Base-by-base conservation (phyloP, 1,140 invertebrate species). In the Zaprionus africanus region DNA sequence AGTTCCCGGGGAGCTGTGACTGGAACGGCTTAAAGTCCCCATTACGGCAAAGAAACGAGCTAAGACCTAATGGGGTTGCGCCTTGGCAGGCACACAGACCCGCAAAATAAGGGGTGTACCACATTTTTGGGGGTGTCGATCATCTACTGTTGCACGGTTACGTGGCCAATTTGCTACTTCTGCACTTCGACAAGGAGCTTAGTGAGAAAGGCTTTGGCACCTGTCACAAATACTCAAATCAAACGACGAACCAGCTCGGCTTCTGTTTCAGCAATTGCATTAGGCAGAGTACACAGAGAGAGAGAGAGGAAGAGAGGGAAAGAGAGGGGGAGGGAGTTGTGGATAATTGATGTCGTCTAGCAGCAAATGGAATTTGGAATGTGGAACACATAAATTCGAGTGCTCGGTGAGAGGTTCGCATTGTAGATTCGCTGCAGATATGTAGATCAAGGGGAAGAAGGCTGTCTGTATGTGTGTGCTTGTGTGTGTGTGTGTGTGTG, bases 201-300 rank as follows among this genome's bases (percentile, higher is more conserved):
- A 54, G 22, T 19, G 22, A 71, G 11, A 68, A 26, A 62, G 53
- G 9, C 62, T 58, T 46, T 82, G 83, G 72, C 83, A 86, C 83
- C 77, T 86, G 83, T 82, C 83, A 80, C 53, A 82, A 86, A 43
- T 51, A 66, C 79, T 75, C 75, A 51, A 51, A 77, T 78, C 78
- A 65, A 64, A 41, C 54, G 61, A 36, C 38, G 19, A 75, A 60
- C 19, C 66, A 12, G 9, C 19, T 31, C 31, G 26, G 28, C 43
- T 60, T 59, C 1, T 41, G 41, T 57, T 34, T 34, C n/a, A 17
- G 9, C 51, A 34, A 56, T 36, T 70, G 59, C 58, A 69, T 38
- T 13, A 36, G 24, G n/a, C 15, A 41, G 15, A 6, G 38, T 5
- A 15, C 2, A n/a, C 4, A 41, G 38, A 41, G 36, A 38, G 4